A percentile compares a stretch with the other conserved stretches of the same genome.
phyloP scores from a whole-genome alignment of 53 echinoderm and acorn worm species.

The Apostichopus leukothele region DNA sequence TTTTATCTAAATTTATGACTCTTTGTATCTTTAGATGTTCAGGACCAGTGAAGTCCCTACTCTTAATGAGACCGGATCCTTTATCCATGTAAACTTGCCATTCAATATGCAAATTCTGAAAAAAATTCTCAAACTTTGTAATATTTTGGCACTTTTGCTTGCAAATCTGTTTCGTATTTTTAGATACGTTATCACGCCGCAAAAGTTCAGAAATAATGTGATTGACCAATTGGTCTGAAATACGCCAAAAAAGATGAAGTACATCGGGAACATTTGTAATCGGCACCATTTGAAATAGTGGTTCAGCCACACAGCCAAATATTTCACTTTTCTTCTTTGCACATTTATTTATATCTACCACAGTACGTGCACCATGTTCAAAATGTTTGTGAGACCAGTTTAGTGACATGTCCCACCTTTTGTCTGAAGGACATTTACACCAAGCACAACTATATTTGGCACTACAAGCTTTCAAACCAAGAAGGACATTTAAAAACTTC shows the following conservation, averaged over 20 bases:
- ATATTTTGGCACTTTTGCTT: neutral
- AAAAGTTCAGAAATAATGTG: conserved; percentile 9
- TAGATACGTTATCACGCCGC: neutral
- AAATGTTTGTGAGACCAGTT: conserved; percentile 2
- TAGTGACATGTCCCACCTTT: conserved; percentile 20
- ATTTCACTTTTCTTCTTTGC: neutral
- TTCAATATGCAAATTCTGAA: conserved; percentile 3
- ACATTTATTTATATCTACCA: neutral
- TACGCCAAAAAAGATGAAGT: neutral
- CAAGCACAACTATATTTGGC: conserved; percentile 1
- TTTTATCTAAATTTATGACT: neutral
- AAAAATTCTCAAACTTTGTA: conserved; percentile 5
- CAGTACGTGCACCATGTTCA: conserved; percentile 5
- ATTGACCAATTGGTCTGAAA: conserved; percentile 34
- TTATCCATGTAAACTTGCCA: conserved; percentile 8
- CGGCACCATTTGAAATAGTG: conserved; percentile 8
- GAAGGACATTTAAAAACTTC: neutral
- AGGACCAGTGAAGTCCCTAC: conserved; percentile 8
- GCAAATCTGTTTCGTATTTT: conserved; percentile 9
- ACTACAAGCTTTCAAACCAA: conserved; percentile 17
- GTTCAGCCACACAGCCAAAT: neutral
- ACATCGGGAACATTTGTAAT: conserved; percentile 21
- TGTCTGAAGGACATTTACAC: neutral
- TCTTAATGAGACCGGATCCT: neutral
- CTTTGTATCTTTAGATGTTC: conserved; percentile 29